These are phyloP conservation scores for Phyllostomus hastatus DNA, from an alignment of 2,113 vertebrate species.

Conservation along the genomic window DNA sequence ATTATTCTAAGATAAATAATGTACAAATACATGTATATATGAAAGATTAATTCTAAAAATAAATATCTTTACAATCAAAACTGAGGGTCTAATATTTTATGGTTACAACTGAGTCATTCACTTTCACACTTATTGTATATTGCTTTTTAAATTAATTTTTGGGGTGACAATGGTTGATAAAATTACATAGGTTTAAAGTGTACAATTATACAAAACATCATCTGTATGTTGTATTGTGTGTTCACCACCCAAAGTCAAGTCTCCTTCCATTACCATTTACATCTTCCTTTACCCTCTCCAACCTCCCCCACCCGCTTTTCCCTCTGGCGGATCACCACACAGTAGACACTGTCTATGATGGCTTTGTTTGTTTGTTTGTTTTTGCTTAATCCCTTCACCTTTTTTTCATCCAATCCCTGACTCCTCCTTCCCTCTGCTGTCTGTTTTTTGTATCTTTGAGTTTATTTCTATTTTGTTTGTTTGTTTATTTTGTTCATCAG, in stretches of 20 bases:
- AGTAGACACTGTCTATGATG: neutral
- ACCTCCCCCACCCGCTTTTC: neutral
- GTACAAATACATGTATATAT: neutral
- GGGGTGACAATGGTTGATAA: neutral
- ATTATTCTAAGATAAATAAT: neutral
- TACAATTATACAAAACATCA: neutral
- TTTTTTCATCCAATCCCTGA: neutral
- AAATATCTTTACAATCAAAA: constrained; percentile 13
- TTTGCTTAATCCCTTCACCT: neutral
- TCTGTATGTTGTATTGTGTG: neutral
- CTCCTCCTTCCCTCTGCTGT: neutral
- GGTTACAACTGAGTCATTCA: neutral
- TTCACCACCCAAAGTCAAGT: neutral
- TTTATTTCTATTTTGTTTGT: neutral
- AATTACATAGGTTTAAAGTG: neutral
- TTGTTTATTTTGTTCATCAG: neutral
- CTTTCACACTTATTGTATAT: neutral
- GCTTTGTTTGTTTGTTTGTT: neutral
- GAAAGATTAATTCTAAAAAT: neutral
- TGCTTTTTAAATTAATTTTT: neutral
- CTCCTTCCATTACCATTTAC: neutral
- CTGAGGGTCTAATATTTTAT: neutral
- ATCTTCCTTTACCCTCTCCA: neutral
- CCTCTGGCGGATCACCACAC: neutral
- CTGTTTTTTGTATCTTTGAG: neutral